Base-by-base conservation (phyloP, 2,113 vertebrate genomes). In the Dunckerocampus dactyliophorus region DNA sequence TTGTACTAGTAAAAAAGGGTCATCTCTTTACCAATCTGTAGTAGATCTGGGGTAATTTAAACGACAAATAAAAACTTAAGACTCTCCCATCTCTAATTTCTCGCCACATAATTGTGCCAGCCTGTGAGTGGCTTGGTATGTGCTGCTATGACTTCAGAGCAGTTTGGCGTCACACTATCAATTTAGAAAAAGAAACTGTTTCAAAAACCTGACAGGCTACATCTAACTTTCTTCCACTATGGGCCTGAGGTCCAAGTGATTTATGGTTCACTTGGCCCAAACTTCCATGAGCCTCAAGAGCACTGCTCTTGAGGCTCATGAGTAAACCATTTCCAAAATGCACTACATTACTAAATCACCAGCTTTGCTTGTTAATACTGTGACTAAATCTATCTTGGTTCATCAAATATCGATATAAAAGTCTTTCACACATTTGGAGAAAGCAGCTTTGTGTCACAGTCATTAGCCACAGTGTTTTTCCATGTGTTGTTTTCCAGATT, bases 401-500 rank as follows among this genome's bases (percentile, higher is more conserved):
- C 60, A 55, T 57, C 50, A 63, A 47, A 64, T 48, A 72, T 75
- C 37, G 62, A 57, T 48, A 43, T 62, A 63, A 66, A 48, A 62
- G 63, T 42, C n/a, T 45, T 46, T 47, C 64, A 37, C 54, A 62
- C 28, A 54, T 7, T 28, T n/a, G 5, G 34, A 81, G 24, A 63
- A 75, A 47, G 72, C 69, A 59, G 63, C 61, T 52, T 65, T 63
- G 78, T 84, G 88, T 81, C 79, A 83, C 83, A 89, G 80, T 87
- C 85, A 87, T 87, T 87, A 87, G 87, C 87, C 87, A 48, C 81
- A 81, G 88, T 69, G 86, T 87, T 88, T 91, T 91, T 91, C 88
- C 88, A 67, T 84, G 65, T 77, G 67, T 57, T 56, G 52, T 49
- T 63, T 84, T 88, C 89, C 89, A 90, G 79, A 81, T 79, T 82